Conservation (phyloP, 2,113 vertebrate genomes). For the Pan troglodytes region NHGRI_mPanTro3-v2.1_pri NC_072419.2:47279001-47279500, state of each 20-base stretch:
- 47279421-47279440: slow-evolving; percentile 56
- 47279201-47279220: neutral
- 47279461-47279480: slow-evolving; percentile 17
- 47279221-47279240: neutral
- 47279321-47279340: neutral
- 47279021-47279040: neutral
- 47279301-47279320: neutral
- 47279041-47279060: neutral
- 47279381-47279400: slow-evolving; percentile 66
- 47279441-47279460: slow-evolving; percentile 72
- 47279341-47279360: neutral
- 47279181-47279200: neutral
- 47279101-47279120: neutral
- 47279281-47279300: neutral
- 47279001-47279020: no score
- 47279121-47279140: neutral
- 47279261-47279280: slow-evolving; percentile 16
- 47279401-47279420: slow-evolving; percentile 46
- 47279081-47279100: neutral
- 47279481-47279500: neutral
- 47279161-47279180: neutral
- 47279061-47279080: neutral
- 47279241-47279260: neutral
- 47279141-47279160: neutral
- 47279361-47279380: slow-evolving; percentile 39